Percentiles rank a stretch among this genome's conserved stretches.
These are phyloP conservation scores for Parauchenoglanis ngamensis DNA, from an alignment of 2,797 vertebrate genomes.

Conservation along the genomic window DNA sequence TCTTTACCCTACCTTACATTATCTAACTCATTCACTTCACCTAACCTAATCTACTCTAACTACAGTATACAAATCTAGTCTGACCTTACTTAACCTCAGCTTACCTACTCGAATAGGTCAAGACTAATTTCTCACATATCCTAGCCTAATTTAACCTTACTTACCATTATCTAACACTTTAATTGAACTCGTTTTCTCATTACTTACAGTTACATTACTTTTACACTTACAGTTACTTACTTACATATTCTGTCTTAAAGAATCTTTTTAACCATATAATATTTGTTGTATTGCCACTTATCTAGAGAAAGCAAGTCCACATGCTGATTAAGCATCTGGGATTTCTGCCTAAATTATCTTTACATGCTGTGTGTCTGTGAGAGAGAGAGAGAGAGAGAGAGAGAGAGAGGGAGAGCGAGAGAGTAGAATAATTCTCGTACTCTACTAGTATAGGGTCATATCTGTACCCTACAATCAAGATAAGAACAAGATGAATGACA, in stretches of 20 bases:
- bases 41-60: not conserved
- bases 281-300: not conserved
- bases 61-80: not conserved
- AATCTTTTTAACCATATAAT: not conserved
- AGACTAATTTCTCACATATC: not conserved
- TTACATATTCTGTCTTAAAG: too few species aligned
- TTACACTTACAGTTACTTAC: too few species aligned
- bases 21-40: not conserved
- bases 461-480: slow-evolving; percentile 46
- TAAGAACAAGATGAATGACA: slow-evolving; percentile 49
- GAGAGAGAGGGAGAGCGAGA: slow-evolving; percentile 32
- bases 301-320: not conserved
- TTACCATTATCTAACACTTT: not conserved
- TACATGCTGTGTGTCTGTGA: slow-evolving; percentile 5
- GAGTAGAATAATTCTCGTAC: slow-evolving; percentile 45
- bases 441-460: slow-evolving; percentile 46
- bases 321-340: not conserved
- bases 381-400: slow-evolving; percentile 33
- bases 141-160: not conserved
- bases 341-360: slow-evolving; percentile 6
- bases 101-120: not conserved
- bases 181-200: not conserved
- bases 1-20: not conserved
- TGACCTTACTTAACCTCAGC: not conserved
- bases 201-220: too few species aligned